Evolutionary conservation across 2,888 invertebrate species (phyloP), one percentile per base, ranked within the genome.

Genomic region (Mimachlamys varia): DNA sequence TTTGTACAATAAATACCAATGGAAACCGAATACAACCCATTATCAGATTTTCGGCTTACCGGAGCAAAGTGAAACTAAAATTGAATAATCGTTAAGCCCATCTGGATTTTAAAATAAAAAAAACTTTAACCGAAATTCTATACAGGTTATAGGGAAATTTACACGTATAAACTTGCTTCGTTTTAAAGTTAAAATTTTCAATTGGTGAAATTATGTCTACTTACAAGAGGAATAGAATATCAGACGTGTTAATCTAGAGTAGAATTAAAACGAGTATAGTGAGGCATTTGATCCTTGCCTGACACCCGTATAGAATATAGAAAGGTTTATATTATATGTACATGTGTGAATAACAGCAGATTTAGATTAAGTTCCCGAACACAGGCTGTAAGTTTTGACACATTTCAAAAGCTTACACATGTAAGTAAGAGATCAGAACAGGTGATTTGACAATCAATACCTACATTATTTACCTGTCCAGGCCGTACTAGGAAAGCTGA

Each of bases 11-110:
- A 76, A 3, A 33, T 76, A 76, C 7, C 19, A 33, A 33, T 76
- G 27, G 76, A 33, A 62, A 33, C 76, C 19, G 10, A 33, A 76
- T 27, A 76, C 33, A 10, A 12, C 2, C 27, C 7, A 7, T 76
- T 76, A 76, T 76, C 76, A 76, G 76, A 76, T 76, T 76, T 76
- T 76, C 27, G 7, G 33, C 76, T 33, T 76, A 76, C 76, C 76
- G 33, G 10, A 27, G 76, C 76, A 76, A 76, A 76, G 76, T 76
- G 76, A 76, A 76, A 76, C 76, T 76, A 76, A 33, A 19, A 76
- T 76, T 27, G 27, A 27, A 13, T 33, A 33, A 76, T 76, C 33
- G 13, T 27, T 22, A 15, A 2, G 7, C 19, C 27, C 27, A 33
- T 33, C 76, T 76, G 76, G 76, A 12, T 76, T 76, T 33, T 13